Evolutionary conservation across 2,113 vertebrate species (phyloP).

Genomic region (Platichthys stellatus): DNA sequence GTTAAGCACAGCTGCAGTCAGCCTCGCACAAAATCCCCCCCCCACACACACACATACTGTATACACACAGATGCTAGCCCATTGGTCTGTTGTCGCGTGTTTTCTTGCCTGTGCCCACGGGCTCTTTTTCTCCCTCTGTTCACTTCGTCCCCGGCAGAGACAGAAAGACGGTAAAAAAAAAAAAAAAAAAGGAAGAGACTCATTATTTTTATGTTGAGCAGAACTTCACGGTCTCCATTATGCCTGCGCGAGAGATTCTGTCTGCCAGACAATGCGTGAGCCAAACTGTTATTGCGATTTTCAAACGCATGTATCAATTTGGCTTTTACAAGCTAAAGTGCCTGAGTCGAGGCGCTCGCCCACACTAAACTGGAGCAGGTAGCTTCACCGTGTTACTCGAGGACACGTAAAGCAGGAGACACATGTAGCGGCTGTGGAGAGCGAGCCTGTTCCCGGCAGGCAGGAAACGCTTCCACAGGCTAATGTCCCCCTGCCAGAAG

Average conservation of each 20-base stretch:
- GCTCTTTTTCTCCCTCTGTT: constrained; percentile 64
- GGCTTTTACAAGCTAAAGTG: constrained; percentile 14
- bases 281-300: constrained; percentile 20
- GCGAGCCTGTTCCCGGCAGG: constrained; percentile 41
- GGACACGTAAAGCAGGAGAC: constrained; percentile 59
- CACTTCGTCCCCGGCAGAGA: constrained; percentile 43
- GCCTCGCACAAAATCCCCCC: constrained; percentile 15
- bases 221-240: constrained; percentile 48
- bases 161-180: background rate
- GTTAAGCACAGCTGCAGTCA: constrained; percentile 54
- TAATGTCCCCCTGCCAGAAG: constrained; percentile 32
- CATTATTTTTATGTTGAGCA: constrained; percentile 54
- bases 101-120: constrained; percentile 68
- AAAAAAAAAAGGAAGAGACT: background rate
- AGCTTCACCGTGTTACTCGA: constrained; percentile 36
- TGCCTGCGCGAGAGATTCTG: constrained; percentile 41
- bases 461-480: constrained; percentile 33
- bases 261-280: constrained; percentile 15
- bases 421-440: constrained; percentile 19
- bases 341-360: constrained; percentile 1
- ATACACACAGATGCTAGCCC: constrained; percentile 57
- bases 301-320: constrained; percentile 10
- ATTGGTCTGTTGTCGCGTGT: constrained; percentile 59
- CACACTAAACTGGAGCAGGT: constrained; percentile 49
- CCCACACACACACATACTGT: constrained; percentile 6